phyloP scores from a whole-genome alignment of 2,113 vertebrate genomes.

The Cebus imitator region DNA sequence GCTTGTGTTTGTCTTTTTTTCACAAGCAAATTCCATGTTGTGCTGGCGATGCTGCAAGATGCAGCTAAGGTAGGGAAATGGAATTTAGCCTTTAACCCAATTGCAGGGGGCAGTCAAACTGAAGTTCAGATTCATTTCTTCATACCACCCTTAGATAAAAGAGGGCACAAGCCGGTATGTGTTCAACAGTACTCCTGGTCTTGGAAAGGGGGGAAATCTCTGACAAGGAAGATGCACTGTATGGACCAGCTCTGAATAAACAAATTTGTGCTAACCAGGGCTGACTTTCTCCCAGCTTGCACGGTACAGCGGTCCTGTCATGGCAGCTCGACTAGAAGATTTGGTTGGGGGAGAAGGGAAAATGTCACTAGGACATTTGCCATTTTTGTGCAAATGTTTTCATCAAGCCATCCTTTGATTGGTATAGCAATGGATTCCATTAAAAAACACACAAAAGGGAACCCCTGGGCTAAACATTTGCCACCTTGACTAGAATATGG shows the following conservation, averaged over 20 bases:
- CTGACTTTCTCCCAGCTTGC: neutral
- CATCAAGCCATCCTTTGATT: neutral
- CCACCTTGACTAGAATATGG: neutral
- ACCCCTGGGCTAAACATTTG: neutral
- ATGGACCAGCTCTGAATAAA: neutral
- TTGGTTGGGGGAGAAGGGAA: neutral
- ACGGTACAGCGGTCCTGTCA: rapidly evolving
- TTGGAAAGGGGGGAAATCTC: neutral
- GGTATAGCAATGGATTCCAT: neutral
- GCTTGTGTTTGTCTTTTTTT: slow-evolving; percentile 83
- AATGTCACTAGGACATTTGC: neutral
- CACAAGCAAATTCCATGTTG: slow-evolving; percentile 83
- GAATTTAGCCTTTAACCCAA: slow-evolving; percentile 81
- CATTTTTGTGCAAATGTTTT: neutral
- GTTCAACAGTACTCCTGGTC: neutral
- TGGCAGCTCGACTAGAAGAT: neutral
- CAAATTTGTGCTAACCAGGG: neutral
- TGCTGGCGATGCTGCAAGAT: slow-evolving; percentile 72
- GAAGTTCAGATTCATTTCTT: slow-evolving; percentile 79
- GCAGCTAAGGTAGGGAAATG: slow-evolving; percentile 71
- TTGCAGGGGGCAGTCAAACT: slow-evolving; percentile 63
- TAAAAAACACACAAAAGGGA: neutral
- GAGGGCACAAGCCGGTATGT: neutral
- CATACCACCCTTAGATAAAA: slow-evolving; percentile 65
- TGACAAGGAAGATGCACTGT: rapidly evolving